These are phyloP conservation scores for Hedya salicella DNA, from an alignment of 2,888 invertebrate genomes.

Conservation along the genomic window DNA sequence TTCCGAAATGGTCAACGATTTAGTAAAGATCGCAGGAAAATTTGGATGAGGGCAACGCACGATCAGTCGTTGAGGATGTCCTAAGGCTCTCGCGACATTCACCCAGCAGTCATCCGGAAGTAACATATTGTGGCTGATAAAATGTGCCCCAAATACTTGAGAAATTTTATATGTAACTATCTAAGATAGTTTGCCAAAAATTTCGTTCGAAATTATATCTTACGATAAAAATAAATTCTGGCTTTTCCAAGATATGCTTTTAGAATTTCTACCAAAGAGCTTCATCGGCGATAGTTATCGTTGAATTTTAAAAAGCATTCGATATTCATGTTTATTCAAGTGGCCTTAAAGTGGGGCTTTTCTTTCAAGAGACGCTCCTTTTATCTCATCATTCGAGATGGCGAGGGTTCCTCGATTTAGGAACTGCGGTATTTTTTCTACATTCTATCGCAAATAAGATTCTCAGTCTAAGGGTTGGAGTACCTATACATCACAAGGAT, in stretches of 20 bases:
- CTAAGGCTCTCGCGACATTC: too few species aligned
- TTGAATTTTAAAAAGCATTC: constrained; percentile 61
- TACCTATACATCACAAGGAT: too few species aligned
- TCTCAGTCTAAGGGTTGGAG: not conserved
- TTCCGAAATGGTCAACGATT: too few species aligned
- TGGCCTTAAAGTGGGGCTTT: constrained; percentile 50
- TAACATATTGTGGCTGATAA: too few species aligned
- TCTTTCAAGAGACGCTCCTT: constrained; percentile 53
- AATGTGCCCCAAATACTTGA: too few species aligned
- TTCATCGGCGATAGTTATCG: constrained; percentile 43
- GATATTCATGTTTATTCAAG: constrained; percentile 72
- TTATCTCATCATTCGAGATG: constrained; percentile 32
- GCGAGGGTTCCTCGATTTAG: constrained; percentile 3
- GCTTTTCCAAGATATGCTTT: constrained; percentile 4
- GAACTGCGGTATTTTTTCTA: constrained; percentile 2
- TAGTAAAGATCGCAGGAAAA: too few species aligned
- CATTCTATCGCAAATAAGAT: not conserved
- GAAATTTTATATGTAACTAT: too few species aligned
- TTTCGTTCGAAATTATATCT: too few species aligned
- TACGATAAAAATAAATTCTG: not conserved
- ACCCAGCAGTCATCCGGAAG: too few species aligned
- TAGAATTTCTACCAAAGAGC: constrained; percentile 34
- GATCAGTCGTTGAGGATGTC: too few species aligned
- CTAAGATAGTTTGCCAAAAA: too few species aligned
- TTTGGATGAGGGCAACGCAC: too few species aligned